These are phyloP conservation scores for Siderastrea siderea DNA, from an alignment of 92 coral and sea anemone species.

Conservation along the genomic window DNA sequence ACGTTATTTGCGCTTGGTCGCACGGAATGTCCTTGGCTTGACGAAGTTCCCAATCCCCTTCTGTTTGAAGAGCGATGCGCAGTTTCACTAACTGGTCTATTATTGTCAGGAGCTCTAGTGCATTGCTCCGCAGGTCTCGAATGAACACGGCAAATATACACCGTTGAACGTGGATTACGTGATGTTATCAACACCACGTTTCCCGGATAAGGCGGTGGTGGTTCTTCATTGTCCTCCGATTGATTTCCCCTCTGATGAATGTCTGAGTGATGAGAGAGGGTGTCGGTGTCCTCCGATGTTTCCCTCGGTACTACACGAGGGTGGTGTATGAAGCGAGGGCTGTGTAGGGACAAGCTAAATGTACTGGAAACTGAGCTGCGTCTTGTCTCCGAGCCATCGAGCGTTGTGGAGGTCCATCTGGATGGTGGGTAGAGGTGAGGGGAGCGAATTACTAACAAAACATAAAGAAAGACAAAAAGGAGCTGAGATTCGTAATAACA, in stretches of 20 bases:
- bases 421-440: conserved; percentile 83
- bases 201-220: conserved; percentile 85
- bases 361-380: conserved; percentile 35
- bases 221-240: conserved; percentile 63
- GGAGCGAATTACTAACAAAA: conserved; percentile 73
- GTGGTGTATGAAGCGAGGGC: conserved; percentile 7
- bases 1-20: background rate
- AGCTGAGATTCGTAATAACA: too few relatives aligned
- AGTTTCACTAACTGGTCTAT: background rate
- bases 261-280: conserved; percentile 9
- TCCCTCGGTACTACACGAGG: conserved; percentile 5
- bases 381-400: conserved; percentile 24
- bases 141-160: background rate
- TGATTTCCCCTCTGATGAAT: conserved; percentile 10
- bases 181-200: background rate
- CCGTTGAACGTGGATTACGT: background rate
- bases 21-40: background rate
- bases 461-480: too few relatives aligned
- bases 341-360: conserved; percentile 42
- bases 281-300: conserved; percentile 7
- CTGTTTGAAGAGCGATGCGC: background rate
- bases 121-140: background rate
- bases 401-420: conserved; percentile 67
- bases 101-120: background rate
- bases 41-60: background rate